A percentile compares a stretch with the other conserved stretches of the same genome.
These are phyloP conservation scores for Pyrrhopygopsis socrates DNA, from an alignment of 2,888 invertebrate species.

Conservation along the genomic window DNA sequence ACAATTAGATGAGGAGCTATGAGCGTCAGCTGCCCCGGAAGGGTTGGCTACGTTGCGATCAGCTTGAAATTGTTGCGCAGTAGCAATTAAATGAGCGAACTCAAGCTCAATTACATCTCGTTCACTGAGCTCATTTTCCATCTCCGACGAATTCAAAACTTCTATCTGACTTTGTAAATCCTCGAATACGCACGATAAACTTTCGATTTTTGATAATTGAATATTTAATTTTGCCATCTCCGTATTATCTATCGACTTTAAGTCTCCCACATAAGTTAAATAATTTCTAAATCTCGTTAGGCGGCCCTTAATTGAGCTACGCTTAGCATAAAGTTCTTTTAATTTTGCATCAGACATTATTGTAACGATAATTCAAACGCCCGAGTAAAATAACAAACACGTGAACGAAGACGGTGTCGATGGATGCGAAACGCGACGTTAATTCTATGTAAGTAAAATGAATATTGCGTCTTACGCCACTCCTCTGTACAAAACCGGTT, in stretches of 20 bases:
- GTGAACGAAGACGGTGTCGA: background rate
- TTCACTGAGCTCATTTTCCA: conserved; percentile 12
- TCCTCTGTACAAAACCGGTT: conserved; percentile 23
- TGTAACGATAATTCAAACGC: background rate
- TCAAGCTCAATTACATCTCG: conserved; percentile 17
- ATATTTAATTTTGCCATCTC: conserved; percentile 13
- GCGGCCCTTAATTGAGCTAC: conserved; percentile 38
- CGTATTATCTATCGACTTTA: background rate
- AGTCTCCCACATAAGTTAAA: background rate
- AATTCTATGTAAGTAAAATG: background rate
- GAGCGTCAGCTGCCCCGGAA: background rate
- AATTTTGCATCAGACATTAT: background rate
- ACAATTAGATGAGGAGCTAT: background rate
- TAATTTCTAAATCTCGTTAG: conserved; percentile 36
- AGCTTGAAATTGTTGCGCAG: conserved; percentile 8
- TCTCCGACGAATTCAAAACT: conserved; percentile 9
- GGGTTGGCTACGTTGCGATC: background rate
- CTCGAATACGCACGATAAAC: conserved; percentile 13
- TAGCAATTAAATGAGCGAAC: conserved; percentile 23
- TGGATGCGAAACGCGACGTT: background rate
- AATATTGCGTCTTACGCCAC: conserved; percentile 14
- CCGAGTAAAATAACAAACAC: background rate
- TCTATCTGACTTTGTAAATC: conserved; percentile 25
- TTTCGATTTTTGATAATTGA: conserved; percentile 1
- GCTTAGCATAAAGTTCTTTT: conserved; percentile 16